These are phyloP conservation scores for Delphinus delphis DNA, from an alignment of 2,113 vertebrate genomes.

Conservation along the genomic window DNA sequence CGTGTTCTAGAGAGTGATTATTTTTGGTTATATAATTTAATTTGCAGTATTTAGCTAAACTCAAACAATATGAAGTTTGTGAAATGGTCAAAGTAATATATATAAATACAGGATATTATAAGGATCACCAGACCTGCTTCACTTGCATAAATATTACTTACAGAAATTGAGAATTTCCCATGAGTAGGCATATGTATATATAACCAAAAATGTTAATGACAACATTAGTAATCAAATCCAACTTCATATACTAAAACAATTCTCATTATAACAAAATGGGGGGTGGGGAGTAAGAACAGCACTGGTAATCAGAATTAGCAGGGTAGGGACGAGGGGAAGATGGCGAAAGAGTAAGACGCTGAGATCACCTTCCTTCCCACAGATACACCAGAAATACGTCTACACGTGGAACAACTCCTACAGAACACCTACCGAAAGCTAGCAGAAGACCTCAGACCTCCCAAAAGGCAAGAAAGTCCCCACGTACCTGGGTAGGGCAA, in stretches of 20 bases:
- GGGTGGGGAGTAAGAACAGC: not conserved
- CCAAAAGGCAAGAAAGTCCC: too few relatives aligned
- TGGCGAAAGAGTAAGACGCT: too few relatives aligned
- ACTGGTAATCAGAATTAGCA: not conserved
- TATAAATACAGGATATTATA: not conserved
- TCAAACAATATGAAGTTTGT: not conserved
- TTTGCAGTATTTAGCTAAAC: not conserved
- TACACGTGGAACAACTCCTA: too few relatives aligned
- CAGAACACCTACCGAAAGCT: too few relatives aligned
- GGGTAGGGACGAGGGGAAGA: not conserved
- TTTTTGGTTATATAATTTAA: not conserved
- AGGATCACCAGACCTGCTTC: not conserved
- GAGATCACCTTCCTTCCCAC: too few relatives aligned
- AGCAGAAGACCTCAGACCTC: too few relatives aligned
- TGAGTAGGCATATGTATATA: not conserved
- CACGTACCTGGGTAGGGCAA: too few relatives aligned
- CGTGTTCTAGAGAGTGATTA: too few relatives aligned
- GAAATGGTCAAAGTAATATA: not conserved
- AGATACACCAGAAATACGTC: too few relatives aligned
- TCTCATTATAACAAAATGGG: not conserved
- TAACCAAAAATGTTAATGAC: not conserved
- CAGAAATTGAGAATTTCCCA: not conserved
- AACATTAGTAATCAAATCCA: not conserved
- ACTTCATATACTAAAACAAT: not conserved
- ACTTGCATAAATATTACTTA: not conserved